These are phyloP conservation scores for Lota lota DNA, from an alignment of 2,113 vertebrate genomes.

Conservation along the genomic window DNA sequence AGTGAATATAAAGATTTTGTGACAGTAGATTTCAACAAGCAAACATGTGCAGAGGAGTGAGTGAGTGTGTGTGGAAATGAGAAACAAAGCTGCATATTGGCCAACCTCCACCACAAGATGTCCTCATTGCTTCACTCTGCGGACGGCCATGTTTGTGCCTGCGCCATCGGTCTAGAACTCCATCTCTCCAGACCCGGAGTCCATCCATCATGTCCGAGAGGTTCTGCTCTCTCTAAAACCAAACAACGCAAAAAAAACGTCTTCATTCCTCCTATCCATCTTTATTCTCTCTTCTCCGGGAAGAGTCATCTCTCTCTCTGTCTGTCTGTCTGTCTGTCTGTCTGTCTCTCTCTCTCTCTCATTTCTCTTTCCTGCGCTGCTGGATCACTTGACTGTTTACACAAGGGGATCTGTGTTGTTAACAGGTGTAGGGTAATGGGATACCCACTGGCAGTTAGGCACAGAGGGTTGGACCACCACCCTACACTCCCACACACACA, in stretches of 20 bases:
- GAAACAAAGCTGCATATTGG: background rate
- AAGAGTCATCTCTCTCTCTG: background rate
- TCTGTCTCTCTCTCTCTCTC: constrained; percentile 21
- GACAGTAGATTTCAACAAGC: background rate
- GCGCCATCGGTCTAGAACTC: constrained; percentile 56
- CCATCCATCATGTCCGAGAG: constrained; percentile 76
- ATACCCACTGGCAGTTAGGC: constrained; percentile 72
- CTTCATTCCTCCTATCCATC: constrained; percentile 52
- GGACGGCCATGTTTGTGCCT: background rate
- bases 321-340: background rate
- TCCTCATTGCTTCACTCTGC: constrained; percentile 75
- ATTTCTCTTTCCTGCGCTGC: constrained; percentile 52
- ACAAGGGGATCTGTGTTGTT: constrained; percentile 76
- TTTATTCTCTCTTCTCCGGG: constrained; percentile 14
- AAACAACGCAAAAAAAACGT: constrained; percentile 67
- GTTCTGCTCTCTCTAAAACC: constrained; percentile 62
- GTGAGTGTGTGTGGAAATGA: too few relatives aligned
- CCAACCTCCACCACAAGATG: constrained; percentile 74
- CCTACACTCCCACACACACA: constrained; percentile 23
- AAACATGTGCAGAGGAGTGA: too few relatives aligned
- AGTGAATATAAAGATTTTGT: too few relatives aligned
- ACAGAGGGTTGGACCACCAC: constrained; percentile 39
- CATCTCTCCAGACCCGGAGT: constrained; percentile 57
- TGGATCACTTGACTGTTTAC: constrained; percentile 77
- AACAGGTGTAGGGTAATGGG: constrained; percentile 81